Conservation (phyloP, 2,113 vertebrate genomes). For the Dermatemys mawii region DNA sequence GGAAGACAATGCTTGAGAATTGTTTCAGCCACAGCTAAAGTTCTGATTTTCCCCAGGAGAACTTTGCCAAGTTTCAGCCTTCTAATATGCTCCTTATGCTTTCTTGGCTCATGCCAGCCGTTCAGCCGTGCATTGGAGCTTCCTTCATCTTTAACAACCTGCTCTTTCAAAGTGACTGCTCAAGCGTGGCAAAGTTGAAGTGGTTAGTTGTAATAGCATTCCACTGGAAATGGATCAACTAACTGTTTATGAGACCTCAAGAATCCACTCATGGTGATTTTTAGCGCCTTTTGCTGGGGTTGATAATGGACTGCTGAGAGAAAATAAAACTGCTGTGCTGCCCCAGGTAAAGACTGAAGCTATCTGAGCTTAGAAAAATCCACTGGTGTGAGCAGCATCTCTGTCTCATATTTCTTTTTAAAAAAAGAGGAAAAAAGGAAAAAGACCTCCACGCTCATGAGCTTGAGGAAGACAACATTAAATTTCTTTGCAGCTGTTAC, state of each 20-base stretch:
- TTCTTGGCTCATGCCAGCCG: not conserved
- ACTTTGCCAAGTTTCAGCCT: not conserved
- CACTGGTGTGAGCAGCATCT: not conserved
- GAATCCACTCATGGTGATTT: not conserved
- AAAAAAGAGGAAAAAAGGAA: not conserved
- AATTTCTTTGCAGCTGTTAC: conserved; percentile 5
- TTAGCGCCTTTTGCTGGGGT: not conserved
- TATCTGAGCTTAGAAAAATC: not conserved
- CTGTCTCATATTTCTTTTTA: conserved; percentile 22
- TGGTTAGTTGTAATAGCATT: conserved; percentile 12
- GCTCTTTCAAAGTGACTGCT: conserved; percentile 39
- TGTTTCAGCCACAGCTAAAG: conserved; percentile 2
- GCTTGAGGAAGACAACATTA: not conserved
- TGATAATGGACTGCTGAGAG: not conserved
- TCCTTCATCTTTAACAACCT: conserved; percentile 15
- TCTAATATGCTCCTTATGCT: not conserved
- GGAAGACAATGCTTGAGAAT: not conserved
- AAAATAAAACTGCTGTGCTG: not conserved
- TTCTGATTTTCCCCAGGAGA: not conserved
- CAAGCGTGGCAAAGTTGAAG: not conserved
- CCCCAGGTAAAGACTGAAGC: not conserved
- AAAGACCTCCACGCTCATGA: not conserved
- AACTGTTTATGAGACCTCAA: not conserved
- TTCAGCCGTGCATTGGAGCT: not conserved
- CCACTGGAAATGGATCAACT: not conserved